Evolutionary conservation across 1,140 invertebrate species (phyloP), one percentile per base, ranked within the genome.

Genomic region (Chionoecetes opilio): DNA sequence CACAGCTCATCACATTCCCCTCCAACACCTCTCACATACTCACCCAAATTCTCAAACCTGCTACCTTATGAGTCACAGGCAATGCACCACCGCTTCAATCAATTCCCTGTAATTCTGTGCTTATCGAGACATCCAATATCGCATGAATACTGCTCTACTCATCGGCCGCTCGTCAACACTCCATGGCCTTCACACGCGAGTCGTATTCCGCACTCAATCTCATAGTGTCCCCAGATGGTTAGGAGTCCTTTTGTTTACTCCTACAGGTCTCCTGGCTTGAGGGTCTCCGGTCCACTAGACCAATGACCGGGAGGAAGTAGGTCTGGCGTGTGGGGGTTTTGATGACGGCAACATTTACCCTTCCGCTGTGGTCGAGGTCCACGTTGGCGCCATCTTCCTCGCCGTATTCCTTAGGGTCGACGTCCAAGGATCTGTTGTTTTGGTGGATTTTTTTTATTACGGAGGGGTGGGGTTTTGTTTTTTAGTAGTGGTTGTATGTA

Each of bases 181-280:
- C 99, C 99, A 99, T 99, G 95, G 99, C 99, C 97, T 99, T 99
- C 0, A 99, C 99, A 96, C 99, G 97, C 99, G 96, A 99, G 97
- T 99, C 99, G 97, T 99, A 99, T 97, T 99, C 99, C 31, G 99
- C 99, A n/a, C n/a, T n/a, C n/a, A n/a, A n/a, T n/a, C n/a, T 0
- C 99, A 99, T 34, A 99, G 97, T 0, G 99, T 99, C 97, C 99
- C 99, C 96, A 99, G 97, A 95, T 38, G 99, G 97, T 97, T 99
- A 99, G 0, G 99, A 99, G 97, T 99, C 99, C 97, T 99, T n/a
- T n/a, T 99, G 97, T 99, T 99, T 0, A 99, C 99, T 91, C 99
- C 99, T 75, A 99, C 63, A 99, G 97, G 97, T 99, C 99, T 63
- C 99, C 99, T 63, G 99, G 99, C 97, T 99, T 99, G 31, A 99